Conservation (phyloP, 2,888 invertebrate species). For the Marronus borbonicus region DNA sequence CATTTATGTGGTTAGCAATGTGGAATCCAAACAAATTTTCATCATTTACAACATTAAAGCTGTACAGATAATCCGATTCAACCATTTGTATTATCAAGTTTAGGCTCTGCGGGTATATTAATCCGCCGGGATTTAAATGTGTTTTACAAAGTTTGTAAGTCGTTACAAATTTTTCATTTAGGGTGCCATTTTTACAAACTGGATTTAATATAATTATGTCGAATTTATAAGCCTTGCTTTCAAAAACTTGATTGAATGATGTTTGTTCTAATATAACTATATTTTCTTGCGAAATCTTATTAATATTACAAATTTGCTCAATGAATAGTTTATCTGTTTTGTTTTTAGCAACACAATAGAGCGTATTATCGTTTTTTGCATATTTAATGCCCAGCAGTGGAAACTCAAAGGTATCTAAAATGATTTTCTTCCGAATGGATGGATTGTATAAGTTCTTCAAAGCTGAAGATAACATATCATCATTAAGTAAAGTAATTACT, state of each 20-base stretch:
- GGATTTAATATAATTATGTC: conserved; percentile 75
- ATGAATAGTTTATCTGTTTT: conserved; percentile 69
- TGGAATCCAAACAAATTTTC: conserved; percentile 73
- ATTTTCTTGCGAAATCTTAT: conserved; percentile 67
- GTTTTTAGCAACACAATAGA: conserved; percentile 68
- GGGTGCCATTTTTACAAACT: conserved; percentile 74
- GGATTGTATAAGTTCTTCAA: conserved; percentile 65
- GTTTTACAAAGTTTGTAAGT: conserved; percentile 64
- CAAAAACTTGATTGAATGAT: background rate
- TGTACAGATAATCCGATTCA: conserved; percentile 75
- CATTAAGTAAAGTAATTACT: conserved; percentile 64
- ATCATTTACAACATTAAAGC: conserved; percentile 74
- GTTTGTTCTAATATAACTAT: conserved; percentile 59
- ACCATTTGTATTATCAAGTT: conserved; percentile 74
- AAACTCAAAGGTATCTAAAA: conserved; percentile 77
- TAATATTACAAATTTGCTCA: conserved; percentile 68
- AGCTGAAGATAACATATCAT: conserved; percentile 64
- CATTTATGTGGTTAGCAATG: conserved; percentile 74
- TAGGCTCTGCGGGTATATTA: conserved; percentile 71
- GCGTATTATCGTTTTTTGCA: conserved; percentile 70
- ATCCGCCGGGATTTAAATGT: conserved; percentile 61
- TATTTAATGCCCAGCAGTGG: conserved; percentile 77
- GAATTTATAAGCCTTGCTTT: conserved; percentile 59
- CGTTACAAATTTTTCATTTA: conserved; percentile 69
- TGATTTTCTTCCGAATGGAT: conserved; percentile 59